These are phyloP conservation scores for Spizaetus ornatus DNA, from an alignment of 2,113 vertebrate genomes.

Conservation along the genomic window DNA sequence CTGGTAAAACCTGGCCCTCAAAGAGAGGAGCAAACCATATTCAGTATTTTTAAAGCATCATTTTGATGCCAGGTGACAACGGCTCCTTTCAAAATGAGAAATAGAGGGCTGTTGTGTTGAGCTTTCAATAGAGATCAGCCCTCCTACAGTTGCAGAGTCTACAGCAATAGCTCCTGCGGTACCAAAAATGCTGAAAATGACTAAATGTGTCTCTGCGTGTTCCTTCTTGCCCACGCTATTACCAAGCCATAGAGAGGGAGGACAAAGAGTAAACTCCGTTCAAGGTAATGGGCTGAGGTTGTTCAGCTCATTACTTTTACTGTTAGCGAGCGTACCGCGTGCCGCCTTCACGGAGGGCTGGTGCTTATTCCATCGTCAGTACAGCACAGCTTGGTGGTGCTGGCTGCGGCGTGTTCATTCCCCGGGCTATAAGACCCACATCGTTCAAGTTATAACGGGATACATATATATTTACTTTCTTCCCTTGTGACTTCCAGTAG, in stretches of 20 bases:
- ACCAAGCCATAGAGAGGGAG: not conserved
- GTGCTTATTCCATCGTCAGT: not conserved
- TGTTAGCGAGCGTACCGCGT: not conserved
- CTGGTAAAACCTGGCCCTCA: not conserved
- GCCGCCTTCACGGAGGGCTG: not conserved
- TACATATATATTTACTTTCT: not conserved
- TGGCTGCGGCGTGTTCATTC: not conserved
- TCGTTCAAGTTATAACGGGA: not conserved
- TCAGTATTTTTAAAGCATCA: not conserved
- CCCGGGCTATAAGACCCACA: not conserved
- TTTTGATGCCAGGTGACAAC: not conserved
- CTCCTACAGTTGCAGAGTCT: not conserved
- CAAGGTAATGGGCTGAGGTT: not conserved
- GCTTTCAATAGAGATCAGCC: not conserved
- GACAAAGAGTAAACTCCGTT: not conserved
- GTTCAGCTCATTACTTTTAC: not conserved
- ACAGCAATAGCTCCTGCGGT: not conserved
- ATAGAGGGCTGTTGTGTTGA: not conserved
- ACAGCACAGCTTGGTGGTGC: not conserved
- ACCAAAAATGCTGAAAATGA: not conserved
- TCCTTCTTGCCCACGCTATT: not conserved
- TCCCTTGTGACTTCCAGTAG: not conserved
- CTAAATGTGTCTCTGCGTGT: not conserved
- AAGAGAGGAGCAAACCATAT: not conserved
- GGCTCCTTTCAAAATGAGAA: not conserved